Evolutionary conservation across 2,888 invertebrate species (phyloP).

Genomic region (Spatulosminthurus flaviceps): DNA sequence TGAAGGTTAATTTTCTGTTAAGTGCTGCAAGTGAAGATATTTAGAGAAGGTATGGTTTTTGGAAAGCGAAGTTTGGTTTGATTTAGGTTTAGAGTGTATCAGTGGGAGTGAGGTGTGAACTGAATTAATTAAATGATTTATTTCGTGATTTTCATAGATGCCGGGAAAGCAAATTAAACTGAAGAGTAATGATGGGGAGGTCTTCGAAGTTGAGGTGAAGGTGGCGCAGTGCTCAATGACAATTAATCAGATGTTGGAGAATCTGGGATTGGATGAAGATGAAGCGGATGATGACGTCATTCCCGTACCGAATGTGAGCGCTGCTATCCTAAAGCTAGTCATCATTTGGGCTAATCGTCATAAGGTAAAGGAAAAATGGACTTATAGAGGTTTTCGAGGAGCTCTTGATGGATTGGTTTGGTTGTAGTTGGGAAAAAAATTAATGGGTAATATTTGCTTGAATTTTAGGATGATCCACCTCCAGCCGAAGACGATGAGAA

Average conservation of each 20-base stretch:
- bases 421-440: too few relatives aligned
- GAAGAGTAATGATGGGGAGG: slow-evolving; percentile 94
- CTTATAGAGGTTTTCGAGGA: too few relatives aligned
- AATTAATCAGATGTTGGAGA: slow-evolving; percentile 98
- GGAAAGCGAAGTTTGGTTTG: too few relatives aligned
- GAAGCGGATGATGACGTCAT: slow-evolving; percentile 95
- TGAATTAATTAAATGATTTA: too few relatives aligned
- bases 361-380: too few relatives aligned
- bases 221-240: slow-evolving; percentile 98
- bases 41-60: too few relatives aligned
- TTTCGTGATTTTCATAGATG: slow-evolving; percentile 36
- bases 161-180: slow-evolving; percentile 84
- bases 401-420: too few relatives aligned
- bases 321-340: slow-evolving; percentile 92
- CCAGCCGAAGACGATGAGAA: slow-evolving; percentile 97
- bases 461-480: slow-evolving; percentile 82
- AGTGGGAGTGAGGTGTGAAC: too few relatives aligned
- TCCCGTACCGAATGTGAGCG: slow-evolving; percentile 96
- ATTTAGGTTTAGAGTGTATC: too few relatives aligned
- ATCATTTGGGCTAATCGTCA: slow-evolving; percentile 93
- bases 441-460: slow-evolving; percentile 2
- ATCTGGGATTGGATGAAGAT: slow-evolving; percentile 83
- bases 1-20: too few relatives aligned
- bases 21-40: too few relatives aligned
- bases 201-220: slow-evolving; percentile 95